phyloP scores from a whole-genome alignment of 2,797 vertebrate species.

The Poliocrania exsul region DNA sequence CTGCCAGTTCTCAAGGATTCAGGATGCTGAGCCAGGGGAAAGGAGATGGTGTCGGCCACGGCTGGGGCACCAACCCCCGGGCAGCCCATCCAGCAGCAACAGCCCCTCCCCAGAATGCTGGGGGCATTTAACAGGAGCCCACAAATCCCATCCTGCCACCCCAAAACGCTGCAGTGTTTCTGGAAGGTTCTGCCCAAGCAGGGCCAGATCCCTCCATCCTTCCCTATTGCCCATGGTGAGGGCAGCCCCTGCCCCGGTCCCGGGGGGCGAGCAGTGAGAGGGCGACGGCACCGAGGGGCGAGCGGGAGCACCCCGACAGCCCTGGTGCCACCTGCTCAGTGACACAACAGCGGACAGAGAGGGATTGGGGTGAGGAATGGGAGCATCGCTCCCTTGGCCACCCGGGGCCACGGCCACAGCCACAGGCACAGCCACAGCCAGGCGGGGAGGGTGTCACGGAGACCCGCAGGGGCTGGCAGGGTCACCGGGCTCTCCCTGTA shows the following conservation, averaged over 20 bases:
- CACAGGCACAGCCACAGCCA: not conserved
- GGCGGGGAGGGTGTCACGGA: accelerated
- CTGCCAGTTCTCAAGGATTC: not conserved
- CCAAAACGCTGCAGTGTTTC: not conserved
- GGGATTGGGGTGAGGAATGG: not conserved
- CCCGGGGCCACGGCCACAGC: not conserved
- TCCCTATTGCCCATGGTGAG: accelerated
- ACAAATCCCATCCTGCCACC: not conserved
- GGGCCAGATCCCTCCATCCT: not conserved
- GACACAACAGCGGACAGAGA: not conserved
- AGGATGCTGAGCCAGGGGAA: not conserved
- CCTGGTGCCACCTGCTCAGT: not conserved
- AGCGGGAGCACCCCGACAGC: not conserved
- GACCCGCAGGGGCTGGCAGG: not conserved
- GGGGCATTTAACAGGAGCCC: not conserved
- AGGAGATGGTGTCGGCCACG: not conserved
- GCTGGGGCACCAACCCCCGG: not conserved
- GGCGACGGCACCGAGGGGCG: accelerated
- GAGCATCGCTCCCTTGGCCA: not conserved
- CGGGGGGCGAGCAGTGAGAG: not conserved
- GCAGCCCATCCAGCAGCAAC: not conserved
- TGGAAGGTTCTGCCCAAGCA: constrained; percentile 4
- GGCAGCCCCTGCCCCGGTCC: not conserved
- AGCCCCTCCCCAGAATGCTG: not conserved
- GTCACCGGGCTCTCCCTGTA: not conserved